Evolutionary conservation across 2,797 vertebrate genomes (phyloP), one percentile per base, ranked within the genome.

Genomic region (Poeciliopsis gracilis): DNA sequence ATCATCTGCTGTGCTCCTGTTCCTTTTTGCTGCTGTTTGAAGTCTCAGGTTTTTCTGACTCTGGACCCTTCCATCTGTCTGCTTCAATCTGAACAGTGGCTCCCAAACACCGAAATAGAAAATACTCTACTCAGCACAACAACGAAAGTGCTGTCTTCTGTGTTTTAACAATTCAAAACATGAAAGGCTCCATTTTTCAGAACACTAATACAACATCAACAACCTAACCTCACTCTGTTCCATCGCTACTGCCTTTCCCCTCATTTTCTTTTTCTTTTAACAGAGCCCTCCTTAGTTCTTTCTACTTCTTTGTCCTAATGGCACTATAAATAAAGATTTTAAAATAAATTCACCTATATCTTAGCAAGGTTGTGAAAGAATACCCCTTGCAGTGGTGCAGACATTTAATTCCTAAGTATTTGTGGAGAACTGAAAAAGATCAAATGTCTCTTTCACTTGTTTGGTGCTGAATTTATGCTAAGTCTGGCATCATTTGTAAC

Each of bases 101-200:
- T 66, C 36, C 33, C 63, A 23, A 18, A 23, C 63, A 38, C 33
- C 10, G 8, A 67, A 67, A 67, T 67, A 67, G 63, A 38, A 38
- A 67, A 38, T 67, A 66, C 20, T 23, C 18, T 23, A 41, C 63
- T 67, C 63, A 67, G 63, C 63, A 67, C 63, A 67, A 67, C 63
- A 67, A 38, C 18, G 10, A 41, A 67, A 67, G 63, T 41, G 36
- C 63, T 41, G 33, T 67, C 63, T 67, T 67, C 63, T 67, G 33
- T 67, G 36, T 67, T 67, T 67, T 67, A 67, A 38, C 63, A 67
- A 67, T 67, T 67, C 63, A 38, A 41, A 67, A 67, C 63, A 67
- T 67, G 63, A 67, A 41, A 67, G 63, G 20, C 63, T 25, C 36
- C 36, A 67, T 67, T 67, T 66, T 41, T 41, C 63, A 41, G 63